Percentiles rank a stretch among this genome's conserved stretches.
Conservation (phyloP, 1,140 invertebrate genomes). For the Spodoptera frugiperda region DNA sequence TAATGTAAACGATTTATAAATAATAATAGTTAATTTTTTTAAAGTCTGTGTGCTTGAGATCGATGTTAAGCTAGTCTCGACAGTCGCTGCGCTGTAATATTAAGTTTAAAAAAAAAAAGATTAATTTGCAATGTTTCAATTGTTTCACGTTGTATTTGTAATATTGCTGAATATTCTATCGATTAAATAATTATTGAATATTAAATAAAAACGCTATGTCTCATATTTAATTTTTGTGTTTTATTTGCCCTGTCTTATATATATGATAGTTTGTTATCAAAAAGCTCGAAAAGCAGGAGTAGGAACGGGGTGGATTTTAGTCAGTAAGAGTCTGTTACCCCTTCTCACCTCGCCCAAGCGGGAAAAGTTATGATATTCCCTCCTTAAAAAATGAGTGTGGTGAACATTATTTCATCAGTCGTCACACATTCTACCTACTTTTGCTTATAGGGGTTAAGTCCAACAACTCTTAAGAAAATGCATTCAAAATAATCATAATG, state of each 20-base stretch:
- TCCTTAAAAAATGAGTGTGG: no score
- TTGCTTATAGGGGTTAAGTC: no score
- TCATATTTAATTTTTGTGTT: constrained; percentile 78
- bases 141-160: constrained; percentile 85
- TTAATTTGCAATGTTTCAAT: constrained; percentile 78
- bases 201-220: constrained; percentile 85
- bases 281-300: no score
- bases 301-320: no score
- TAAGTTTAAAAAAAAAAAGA: constrained; percentile 76
- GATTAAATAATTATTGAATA: constrained; percentile 82
- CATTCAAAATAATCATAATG: no score
- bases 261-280: no score
- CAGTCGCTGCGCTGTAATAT: constrained; percentile 68
- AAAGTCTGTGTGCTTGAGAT: constrained; percentile 78
- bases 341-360: no score
- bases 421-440: no score
- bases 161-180: constrained; percentile 84
- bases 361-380: no score
- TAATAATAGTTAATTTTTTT: constrained; percentile 75
- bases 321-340: no score
- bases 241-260: constrained; percentile 55
- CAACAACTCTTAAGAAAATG: no score
- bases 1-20: constrained; percentile 61
- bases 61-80: constrained; percentile 68
- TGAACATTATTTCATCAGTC: no score